Percentiles rank a stretch among this genome's conserved stretches.
These are phyloP conservation scores for Hydropotes inermis DNA, from an alignment of 2,113 vertebrate genomes.

Conservation along the genomic window DNA sequence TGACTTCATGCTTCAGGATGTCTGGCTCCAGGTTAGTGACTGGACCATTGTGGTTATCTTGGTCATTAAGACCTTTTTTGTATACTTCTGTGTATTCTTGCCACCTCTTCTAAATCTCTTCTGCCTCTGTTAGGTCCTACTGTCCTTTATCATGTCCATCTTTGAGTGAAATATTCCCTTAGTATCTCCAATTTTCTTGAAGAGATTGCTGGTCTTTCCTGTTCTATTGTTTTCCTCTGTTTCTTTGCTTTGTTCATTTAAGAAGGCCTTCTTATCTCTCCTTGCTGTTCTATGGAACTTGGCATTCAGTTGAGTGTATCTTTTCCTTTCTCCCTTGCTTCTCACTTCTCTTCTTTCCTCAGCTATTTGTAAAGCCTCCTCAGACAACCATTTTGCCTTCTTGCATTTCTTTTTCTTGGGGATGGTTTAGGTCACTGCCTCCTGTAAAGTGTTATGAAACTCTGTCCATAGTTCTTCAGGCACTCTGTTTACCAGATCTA, in stretches of 20 bases:
- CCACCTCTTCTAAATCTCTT: neutral
- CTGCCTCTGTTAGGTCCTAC: neutral
- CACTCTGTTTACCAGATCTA: neutral
- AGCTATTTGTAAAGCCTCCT: neutral
- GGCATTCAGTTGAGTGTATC: neutral
- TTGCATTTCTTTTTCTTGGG: neutral
- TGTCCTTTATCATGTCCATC: neutral
- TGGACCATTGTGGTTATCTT: neutral
- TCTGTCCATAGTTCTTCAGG: neutral
- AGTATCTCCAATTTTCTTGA: neutral
- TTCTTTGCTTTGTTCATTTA: neutral
- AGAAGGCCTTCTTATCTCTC: neutral
- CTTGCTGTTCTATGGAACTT: neutral
- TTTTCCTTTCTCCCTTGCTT: neutral
- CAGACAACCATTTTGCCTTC: neutral
- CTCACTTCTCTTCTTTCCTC: neutral
- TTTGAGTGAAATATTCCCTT: neutral
- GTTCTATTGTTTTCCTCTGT: neutral
- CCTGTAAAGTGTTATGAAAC: neutral
- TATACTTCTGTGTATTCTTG: neutral
- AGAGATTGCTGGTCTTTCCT: neutral
- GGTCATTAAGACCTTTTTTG: neutral
- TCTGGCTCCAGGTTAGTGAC: neutral
- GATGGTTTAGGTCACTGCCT: neutral
- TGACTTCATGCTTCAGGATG: neutral